These are phyloP conservation scores for Bactericera cockerelli DNA, from an alignment of 1,140 invertebrate species.

Conservation along the genomic window DNA sequence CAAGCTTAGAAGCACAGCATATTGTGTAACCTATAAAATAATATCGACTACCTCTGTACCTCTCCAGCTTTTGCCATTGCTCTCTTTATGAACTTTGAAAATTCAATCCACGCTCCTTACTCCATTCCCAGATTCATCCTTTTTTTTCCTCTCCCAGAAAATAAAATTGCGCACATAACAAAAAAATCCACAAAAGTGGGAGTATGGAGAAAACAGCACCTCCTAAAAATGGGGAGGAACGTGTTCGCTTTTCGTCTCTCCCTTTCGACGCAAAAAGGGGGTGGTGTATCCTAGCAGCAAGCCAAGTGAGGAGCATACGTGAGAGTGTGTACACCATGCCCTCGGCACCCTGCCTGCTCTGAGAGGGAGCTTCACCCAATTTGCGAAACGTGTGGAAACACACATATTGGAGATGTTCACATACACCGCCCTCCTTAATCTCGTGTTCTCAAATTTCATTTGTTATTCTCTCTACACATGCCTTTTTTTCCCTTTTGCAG, in stretches of 20 bases:
- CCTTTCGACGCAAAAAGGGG: neutral
- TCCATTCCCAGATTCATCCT: neutral
- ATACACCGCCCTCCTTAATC: neutral
- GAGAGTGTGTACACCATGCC: neutral
- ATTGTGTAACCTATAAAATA: too few species aligned
- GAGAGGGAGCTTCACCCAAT: neutral
- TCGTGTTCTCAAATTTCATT: neutral
- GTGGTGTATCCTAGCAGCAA: neutral
- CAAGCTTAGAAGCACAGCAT: too few species aligned
- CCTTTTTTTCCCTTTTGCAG: neutral
- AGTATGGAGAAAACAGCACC: conserved; percentile 7
- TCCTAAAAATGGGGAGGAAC: conserved; percentile 7
- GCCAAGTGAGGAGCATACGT: neutral
- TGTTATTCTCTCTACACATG: conserved; percentile 5
- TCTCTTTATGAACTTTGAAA: too few species aligned
- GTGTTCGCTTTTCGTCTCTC: neutral
- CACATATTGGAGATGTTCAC: neutral
- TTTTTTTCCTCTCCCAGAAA: neutral
- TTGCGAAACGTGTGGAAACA: neutral
- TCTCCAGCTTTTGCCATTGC: too few species aligned
- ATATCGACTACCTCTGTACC: too few species aligned
- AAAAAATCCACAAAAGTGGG: neutral
- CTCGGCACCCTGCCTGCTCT: neutral
- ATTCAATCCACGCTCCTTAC: too few species aligned
- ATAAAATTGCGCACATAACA: conserved; percentile 7